Percentiles rank a stretch among this genome's conserved stretches.
Evolutionary conservation across 2,797 vertebrate species (phyloP).

Genomic region (Gymnoscopelus microlampas): DNA sequence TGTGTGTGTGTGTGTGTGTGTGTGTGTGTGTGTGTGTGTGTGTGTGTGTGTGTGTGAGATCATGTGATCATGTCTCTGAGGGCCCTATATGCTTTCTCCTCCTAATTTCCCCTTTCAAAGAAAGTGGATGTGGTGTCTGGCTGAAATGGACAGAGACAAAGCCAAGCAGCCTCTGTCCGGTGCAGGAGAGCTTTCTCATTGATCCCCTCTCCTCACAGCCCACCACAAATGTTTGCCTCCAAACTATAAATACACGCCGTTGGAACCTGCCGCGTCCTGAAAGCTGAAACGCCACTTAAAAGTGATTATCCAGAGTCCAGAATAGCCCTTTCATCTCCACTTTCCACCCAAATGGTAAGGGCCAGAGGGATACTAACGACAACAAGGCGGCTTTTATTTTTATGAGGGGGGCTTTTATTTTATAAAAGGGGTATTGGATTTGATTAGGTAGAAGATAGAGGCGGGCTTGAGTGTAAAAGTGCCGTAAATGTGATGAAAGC

Average conservation of each 20-base stretch:
- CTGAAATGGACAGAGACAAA: neutral
- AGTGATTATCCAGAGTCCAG: conserved; percentile 67
- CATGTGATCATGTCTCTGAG: neutral
- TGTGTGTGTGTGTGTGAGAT: conserved; percentile 10
- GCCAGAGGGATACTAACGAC: neutral
- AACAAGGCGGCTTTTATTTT: conserved; percentile 37
- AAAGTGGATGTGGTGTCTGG: neutral
- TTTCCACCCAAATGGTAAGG: conserved; percentile 51
- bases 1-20: neutral
- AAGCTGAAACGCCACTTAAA: conserved; percentile 63
- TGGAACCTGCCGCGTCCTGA: conserved; percentile 58
- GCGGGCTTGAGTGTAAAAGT: conserved; percentile 65
- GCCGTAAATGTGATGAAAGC: conserved; percentile 50
- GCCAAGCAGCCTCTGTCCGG: no score
- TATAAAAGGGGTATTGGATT: conserved; percentile 51
- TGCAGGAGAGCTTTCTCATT: no score
- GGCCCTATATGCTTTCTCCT: no score
- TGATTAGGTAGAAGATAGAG: conserved; percentile 52
- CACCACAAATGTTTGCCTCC: conserved; percentile 74
- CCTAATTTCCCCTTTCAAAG: neutral
- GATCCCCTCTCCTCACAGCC: neutral
- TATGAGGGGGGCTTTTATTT: conserved; percentile 51
- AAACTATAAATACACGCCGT: conserved; percentile 70
- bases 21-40: conserved; percentile 12
- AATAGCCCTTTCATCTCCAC: conserved; percentile 62